Evolutionary conservation across 2,888 invertebrate genomes (phyloP), one percentile per base, ranked within the genome.

Genomic region (Rutpela maculata): DNA sequence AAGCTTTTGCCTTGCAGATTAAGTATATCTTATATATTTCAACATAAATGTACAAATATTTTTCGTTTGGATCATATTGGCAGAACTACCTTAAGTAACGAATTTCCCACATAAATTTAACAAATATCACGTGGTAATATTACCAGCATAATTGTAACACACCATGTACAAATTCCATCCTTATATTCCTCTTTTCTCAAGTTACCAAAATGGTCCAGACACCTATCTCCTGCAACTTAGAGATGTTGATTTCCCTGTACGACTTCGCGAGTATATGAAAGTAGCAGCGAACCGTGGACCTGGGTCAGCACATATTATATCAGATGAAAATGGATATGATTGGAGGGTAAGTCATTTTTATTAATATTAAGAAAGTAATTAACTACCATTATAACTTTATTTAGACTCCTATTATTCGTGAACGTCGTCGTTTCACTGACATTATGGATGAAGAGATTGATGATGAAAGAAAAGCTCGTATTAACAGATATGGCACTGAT

Each of bases 361-460:
- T 67, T 17, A 55, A 35, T 11, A 26, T 59, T 35, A 22, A n/a
- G 15, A 60, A 66, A 9, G 11, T 66, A 56, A 66, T 18, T 35
- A 38, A 66, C 1, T 50, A 50, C 50, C n/a, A 6, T 15, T 18
- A 19, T 59, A 15, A 66, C 11, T 65, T 74, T 67, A 84, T 86
- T 18, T 88, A 95, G 96, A 93, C 95, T 0, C 97, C 97, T 0
- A 94, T 97, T 50, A 96, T 98, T 85, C 94, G 95, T 68, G 98
- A 98, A 89, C 93, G 98, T 78, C 94, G 98, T 78, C 94, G 97
- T 80, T 98, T 98, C 90, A 97, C 96, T 1, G 98, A 98, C 88
- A 94, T 98, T 15, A 97, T 98, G 97, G 98, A 98, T 88, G 98
- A 98, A 88, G 97, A 98, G 90, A 97, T 98, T 79, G 97, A 97